These are phyloP conservation scores for Brachionus rubens DNA, from an alignment of 1,140 invertebrate species.

Conservation along the genomic window DNA sequence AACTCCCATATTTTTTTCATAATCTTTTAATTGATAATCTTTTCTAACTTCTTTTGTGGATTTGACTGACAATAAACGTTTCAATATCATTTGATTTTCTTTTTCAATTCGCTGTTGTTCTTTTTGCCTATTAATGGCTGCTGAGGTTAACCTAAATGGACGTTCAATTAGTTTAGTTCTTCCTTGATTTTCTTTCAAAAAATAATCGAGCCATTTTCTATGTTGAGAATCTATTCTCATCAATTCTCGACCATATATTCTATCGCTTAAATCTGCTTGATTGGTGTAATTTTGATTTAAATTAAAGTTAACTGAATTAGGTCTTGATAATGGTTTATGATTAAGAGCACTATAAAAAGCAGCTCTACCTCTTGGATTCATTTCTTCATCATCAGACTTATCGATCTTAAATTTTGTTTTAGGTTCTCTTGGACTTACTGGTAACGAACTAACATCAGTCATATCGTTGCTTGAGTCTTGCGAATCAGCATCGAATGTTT, in stretches of 20 bases:
- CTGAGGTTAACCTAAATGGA: constrained; percentile 30
- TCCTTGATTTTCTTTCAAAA: background rate
- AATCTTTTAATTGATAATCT: constrained; percentile 41
- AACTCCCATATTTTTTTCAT: constrained; percentile 30
- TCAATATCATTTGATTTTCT: constrained; percentile 30
- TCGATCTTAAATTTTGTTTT: background rate
- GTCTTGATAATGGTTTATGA: background rate
- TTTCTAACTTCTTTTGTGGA: background rate
- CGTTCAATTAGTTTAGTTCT: background rate
- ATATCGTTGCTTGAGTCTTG: constrained; percentile 31
- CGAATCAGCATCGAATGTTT: background rate
- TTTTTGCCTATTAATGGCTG: constrained; percentile 37
- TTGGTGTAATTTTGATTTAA: constrained; percentile 9
- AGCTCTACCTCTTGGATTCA: background rate
- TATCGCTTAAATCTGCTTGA: background rate
- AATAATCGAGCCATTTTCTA: background rate
- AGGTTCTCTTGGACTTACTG: constrained; percentile 17
- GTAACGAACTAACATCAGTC: constrained; percentile 35
- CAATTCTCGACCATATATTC: background rate
- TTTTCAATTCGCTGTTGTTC: constrained; percentile 44
- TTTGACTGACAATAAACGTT: constrained; percentile 27
- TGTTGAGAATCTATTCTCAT: constrained; percentile 10
- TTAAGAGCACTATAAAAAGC: background rate
- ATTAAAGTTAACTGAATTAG: constrained; percentile 41
- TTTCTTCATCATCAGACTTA: background rate